Base-by-base conservation (phyloP, 2,797 vertebrate genomes). In the Carapus acus region DNA sequence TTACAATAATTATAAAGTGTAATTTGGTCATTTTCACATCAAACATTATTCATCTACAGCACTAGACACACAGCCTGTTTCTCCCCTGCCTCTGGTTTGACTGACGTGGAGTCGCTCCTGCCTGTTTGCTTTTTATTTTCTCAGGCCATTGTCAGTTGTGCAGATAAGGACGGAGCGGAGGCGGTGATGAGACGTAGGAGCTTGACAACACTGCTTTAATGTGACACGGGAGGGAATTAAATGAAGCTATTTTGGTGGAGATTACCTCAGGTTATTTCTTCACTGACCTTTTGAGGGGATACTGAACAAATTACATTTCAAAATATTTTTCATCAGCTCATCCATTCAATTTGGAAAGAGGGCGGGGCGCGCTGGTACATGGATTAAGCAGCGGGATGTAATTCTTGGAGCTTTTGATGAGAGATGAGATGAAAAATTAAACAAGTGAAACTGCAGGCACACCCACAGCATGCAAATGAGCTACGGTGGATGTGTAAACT, bases 391-490 rank as follows among this genome's bases (percentile, higher is more conserved):
- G 71, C 66, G 15, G 43, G 42, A 22, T 43, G 21, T 16, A 17
- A 37, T 27, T 44, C 33, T 17, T 50, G 50, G 40, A 70, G 69
- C 69, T 65, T 79, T 76, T 75, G 71, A 78, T n/a, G n/a, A n/a
- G n/a, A 78, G 71, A 69, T 17, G 37, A 62, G 54, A 82, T 85
- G 29, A 83, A 85, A 85, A 73, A 74, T 81, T 80, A 29, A 84
- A 78, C 78, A 73, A 71, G 66, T 76, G 39, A 62, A 79, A 78
- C 67, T 44, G 55, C 47, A 56, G 74, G 62, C 78, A 80, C 79
- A 59, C 76, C 80, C 79, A 50, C 50, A n/a, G 74, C 75, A 81
- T 82, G 69, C 82, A 68, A 81, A 79, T 82, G 75, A 78, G 79
- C 59, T 51, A 58, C 63, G 62, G 62, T 76, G 64, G 58, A 64